phyloP scores from a whole-genome alignment of 2,888 invertebrate species.

The Himalopsyche japonica region DNA sequence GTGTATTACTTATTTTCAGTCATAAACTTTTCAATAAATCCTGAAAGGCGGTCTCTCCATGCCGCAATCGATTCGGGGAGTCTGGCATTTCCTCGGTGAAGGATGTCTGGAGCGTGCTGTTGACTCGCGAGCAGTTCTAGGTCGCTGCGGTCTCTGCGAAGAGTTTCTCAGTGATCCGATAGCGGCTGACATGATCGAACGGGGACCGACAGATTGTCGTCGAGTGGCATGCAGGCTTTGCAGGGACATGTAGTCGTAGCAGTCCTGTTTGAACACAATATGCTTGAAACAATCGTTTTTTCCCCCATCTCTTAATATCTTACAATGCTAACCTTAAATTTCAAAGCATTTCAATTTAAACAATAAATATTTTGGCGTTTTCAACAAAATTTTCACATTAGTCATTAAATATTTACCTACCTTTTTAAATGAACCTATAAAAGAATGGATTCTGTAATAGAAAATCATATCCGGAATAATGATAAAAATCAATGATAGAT shows the following conservation, averaged over 20 bases:
- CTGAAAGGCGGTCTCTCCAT: conserved; percentile 38
- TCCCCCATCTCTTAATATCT: too few relatives aligned
- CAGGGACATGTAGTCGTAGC: conserved; percentile 34
- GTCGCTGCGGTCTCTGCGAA: conserved; percentile 26
- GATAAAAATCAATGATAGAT: too few relatives aligned
- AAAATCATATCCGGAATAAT: too few relatives aligned
- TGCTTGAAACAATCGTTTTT: background rate
- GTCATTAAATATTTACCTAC: too few relatives aligned
- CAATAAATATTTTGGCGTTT: too few relatives aligned
- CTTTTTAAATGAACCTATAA: too few relatives aligned
- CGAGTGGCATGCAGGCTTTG: conserved; percentile 32
- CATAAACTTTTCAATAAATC: conserved; percentile 9
- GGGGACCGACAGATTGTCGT: conserved; percentile 32
- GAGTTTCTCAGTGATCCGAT: background rate
- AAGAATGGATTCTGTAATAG: too few relatives aligned
- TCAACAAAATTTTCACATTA: too few relatives aligned
- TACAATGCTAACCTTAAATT: too few relatives aligned
- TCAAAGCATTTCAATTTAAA: too few relatives aligned
- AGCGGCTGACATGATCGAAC: conserved; percentile 25
- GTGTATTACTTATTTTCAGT: background rate
- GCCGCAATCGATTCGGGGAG: conserved; percentile 32
- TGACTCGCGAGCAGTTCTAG: conserved; percentile 36
- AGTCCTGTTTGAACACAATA: conserved; percentile 25
- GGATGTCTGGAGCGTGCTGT: conserved; percentile 19
- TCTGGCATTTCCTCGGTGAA: conserved; percentile 37